Evolutionary conservation across 2,888 invertebrate genomes (phyloP), one percentile per base, ranked within the genome.

Genomic region (Trimorus sp.): DNA sequence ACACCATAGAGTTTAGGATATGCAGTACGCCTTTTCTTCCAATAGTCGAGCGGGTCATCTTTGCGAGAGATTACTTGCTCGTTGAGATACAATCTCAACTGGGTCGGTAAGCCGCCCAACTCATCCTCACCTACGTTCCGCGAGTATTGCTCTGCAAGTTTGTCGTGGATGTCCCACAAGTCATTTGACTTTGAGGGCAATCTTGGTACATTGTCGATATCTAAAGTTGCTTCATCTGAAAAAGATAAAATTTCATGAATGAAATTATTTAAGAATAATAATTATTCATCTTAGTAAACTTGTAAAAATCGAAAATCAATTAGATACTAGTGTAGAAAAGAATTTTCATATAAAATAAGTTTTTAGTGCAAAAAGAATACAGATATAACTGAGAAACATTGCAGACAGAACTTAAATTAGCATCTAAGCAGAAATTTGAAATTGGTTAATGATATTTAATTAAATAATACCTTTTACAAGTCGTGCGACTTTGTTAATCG

Each of bases 31-130:
- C 26, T 16, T 26, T 56, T 56, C 36, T 26, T 56, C 56, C 56
- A 56, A 26, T 56, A 56, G 12, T 16, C 12, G 16, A 56, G 56
- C 8, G 56, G 56, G 7, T 56, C 56, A 8, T 56, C 56, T 56
- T 15, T 12, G 7, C 26, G 16, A 12, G 15, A 15, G 16, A 56
- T 26, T 2, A 56, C 12, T 26, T 15, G 15, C 36, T 56, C 56
- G 26, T 56, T 56, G 12, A 56, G 36, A 26, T 56, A 56, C 12
- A 16, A 12, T 16, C 53, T 53, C 15, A 53, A 16, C 5, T 53
- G 15, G 16, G 53, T 53, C 9, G 53, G 53, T 7, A 53, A 14
- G 14, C 26, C 56, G 16, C 56, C 56, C 15, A 26, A 26, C 1
- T 56, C 56, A 56, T 56, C 26, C 26, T 15, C 56, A 7, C 4